These are phyloP conservation scores for Perizoma affinitatum DNA, from an alignment of 2,888 invertebrate species.

Conservation along the genomic window DNA sequence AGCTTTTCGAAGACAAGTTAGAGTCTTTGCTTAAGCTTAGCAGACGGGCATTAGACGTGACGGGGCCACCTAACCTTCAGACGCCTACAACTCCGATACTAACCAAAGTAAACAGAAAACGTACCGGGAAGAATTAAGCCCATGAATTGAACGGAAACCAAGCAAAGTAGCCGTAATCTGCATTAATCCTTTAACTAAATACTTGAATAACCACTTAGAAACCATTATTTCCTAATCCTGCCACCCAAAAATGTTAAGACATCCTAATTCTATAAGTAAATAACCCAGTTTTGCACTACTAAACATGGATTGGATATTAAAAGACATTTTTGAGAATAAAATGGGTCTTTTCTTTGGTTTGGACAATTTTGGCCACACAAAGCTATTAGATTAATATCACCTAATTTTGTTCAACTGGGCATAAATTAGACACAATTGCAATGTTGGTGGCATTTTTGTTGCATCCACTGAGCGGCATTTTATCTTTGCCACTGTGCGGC, in stretches of 20 bases:
- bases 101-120: too few species aligned
- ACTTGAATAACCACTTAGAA: slow-evolving; percentile 61
- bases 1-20: too few species aligned
- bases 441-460: slow-evolving; percentile 45
- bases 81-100: too few species aligned
- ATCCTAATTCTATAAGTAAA: slow-evolving; percentile 39
- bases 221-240: slow-evolving; percentile 44
- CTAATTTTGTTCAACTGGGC: too few species aligned
- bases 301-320: slow-evolving; percentile 38
- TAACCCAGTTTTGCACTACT: slow-evolving; percentile 55
- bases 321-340: slow-evolving; percentile 29
- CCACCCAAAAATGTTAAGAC: slow-evolving; percentile 62
- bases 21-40: too few species aligned
- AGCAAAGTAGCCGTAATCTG: slow-evolving; percentile 52
- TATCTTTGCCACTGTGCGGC: slow-evolving; percentile 34
- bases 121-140: too few species aligned
- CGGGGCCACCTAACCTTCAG: too few species aligned
- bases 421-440: slow-evolving; percentile 25
- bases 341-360: too few species aligned
- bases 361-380: too few species aligned
- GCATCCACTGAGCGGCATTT: slow-evolving; percentile 27
- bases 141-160: too few species aligned
- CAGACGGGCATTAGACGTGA: too few species aligned
- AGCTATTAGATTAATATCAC: too few species aligned
- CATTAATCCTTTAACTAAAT: slow-evolving; percentile 69